Conservation (phyloP, 2,113 vertebrate species). For the Aplodontia rufa region DNA sequence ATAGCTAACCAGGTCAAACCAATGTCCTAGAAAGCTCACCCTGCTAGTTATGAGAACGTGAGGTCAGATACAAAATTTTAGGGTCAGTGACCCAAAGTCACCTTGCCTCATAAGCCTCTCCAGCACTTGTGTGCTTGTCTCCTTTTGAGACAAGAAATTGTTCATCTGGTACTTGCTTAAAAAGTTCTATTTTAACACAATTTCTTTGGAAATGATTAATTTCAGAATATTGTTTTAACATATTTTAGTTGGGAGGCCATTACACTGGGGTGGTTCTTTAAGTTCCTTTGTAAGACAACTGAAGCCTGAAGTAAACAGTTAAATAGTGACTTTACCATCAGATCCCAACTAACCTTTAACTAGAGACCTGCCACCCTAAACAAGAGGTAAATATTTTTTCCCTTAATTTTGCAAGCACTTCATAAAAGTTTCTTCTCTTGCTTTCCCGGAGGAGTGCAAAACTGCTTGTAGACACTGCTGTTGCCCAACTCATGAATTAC, state of each 20-base stretch:
- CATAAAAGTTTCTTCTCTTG: neutral
- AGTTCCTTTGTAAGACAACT: neutral
- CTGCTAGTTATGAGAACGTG: neutral
- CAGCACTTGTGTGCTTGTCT: neutral
- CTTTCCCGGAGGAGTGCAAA: neutral
- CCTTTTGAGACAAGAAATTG: neutral
- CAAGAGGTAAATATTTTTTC: neutral
- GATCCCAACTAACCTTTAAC: neutral
- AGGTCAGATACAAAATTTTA: neutral
- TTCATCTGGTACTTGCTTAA: neutral
- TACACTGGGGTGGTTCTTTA: neutral
- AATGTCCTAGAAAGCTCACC: neutral
- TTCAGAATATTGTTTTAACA: neutral
- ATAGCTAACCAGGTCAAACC: neutral
- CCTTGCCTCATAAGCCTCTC: neutral
- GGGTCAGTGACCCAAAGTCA: no score
- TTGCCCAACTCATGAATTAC: neutral
- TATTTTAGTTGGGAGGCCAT: neutral
- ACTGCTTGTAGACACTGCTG: neutral
- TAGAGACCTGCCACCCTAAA: neutral
- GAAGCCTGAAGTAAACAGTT: neutral
- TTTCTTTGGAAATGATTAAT: neutral
- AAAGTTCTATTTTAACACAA: neutral
- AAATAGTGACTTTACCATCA: neutral
- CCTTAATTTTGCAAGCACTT: neutral